These are phyloP conservation scores for Eulemur coronatus DNA, from an alignment of 2,797 vertebrate genomes.

Conservation along the genomic window DNA sequence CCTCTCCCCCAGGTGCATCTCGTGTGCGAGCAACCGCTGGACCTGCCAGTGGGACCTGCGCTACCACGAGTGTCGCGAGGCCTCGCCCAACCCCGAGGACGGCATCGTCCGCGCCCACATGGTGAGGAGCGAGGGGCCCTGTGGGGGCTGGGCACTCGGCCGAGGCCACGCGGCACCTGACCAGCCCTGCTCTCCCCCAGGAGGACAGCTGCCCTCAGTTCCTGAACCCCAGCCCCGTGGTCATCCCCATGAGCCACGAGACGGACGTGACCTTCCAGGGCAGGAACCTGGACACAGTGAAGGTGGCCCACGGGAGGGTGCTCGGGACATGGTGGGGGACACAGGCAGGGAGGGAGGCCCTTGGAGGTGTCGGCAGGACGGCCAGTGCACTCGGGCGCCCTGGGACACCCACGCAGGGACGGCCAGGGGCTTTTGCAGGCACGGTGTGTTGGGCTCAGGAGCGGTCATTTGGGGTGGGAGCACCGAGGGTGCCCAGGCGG, in stretches of 20 bases:
- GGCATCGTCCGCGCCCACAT: slow-evolving; percentile 91
- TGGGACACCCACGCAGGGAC: background rate
- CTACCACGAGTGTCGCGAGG: slow-evolving; percentile 88
- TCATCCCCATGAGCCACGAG: slow-evolving; percentile 85
- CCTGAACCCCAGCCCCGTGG: slow-evolving; percentile 81
- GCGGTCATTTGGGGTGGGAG: background rate
- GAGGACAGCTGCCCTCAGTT: slow-evolving; percentile 87
- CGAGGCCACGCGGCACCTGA: rapidly evolving
- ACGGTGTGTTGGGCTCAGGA: background rate
- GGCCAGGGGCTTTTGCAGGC: background rate
- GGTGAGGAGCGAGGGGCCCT: slow-evolving; percentile 80
- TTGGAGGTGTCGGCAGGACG: rapidly evolving
- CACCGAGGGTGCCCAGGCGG: rapidly evolving
- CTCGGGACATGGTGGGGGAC: background rate
- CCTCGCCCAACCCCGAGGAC: slow-evolving; percentile 52
- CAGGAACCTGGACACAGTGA: slow-evolving; percentile 79
- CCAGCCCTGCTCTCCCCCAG: slow-evolving; percentile 74
- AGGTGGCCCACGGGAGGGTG: background rate
- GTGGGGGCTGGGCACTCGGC: rapidly evolving
- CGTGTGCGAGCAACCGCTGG: slow-evolving; percentile 94
- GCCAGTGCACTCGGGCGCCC: background rate
- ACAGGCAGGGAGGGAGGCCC: background rate
- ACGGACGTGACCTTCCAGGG: slow-evolving; percentile 85
- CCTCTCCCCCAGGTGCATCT: slow-evolving; percentile 88
- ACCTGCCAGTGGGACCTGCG: slow-evolving; percentile 94